Evolutionary conservation across 2,113 vertebrate genomes (phyloP), one percentile per base, ranked within the genome.

Genomic region (Eidolon helvum): DNA sequence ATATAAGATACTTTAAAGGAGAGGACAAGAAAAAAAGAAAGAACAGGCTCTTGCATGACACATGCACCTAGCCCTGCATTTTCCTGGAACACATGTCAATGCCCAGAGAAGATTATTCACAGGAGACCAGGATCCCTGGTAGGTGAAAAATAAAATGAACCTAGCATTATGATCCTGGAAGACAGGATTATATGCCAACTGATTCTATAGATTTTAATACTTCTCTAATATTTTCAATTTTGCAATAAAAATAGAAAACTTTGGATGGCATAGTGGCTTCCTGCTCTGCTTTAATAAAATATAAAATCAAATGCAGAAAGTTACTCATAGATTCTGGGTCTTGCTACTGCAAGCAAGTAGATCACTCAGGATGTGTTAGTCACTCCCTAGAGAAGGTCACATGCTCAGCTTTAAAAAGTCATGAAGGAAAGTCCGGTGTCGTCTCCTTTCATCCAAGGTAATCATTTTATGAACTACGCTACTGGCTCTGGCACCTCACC

Each of bases 401-500:
- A 43, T 0, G 0, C 8, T 65, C 61, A 93, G 77, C 88, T 97
- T 97, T 94, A 95, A 98, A 96, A 69, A 48, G 83, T 83, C 66
- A 45, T 0, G 4, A 65, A 43, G 28, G 71, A 45, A 77, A 78
- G 86, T 95, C 78, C 69, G 12, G 74, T 59, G 78, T 33, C 4
- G 22, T 38, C 61, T 96, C 85, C 96, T 91, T 85, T 84, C 21
- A 69, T 80, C 69, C 83, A 0, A 5, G 79, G 87, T 96, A 97
- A 98, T 94, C 66, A 72, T 97, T 98, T 97, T 98, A 98, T 95
- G 97, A 97, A 97, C 97, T 97, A 85, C 78, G 95, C 85, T 95
- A 92, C 1, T 61, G 21, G 79, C 35, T 94, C 92, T 7, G 40
- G 83, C 0, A 0, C 1, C 1, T 91, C 77, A 97, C 83, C 96